Evolutionary conservation across 2,797 vertebrate species (phyloP), one percentile per base, ranked within the genome.

Genomic region (Falco biarmicus): DNA sequence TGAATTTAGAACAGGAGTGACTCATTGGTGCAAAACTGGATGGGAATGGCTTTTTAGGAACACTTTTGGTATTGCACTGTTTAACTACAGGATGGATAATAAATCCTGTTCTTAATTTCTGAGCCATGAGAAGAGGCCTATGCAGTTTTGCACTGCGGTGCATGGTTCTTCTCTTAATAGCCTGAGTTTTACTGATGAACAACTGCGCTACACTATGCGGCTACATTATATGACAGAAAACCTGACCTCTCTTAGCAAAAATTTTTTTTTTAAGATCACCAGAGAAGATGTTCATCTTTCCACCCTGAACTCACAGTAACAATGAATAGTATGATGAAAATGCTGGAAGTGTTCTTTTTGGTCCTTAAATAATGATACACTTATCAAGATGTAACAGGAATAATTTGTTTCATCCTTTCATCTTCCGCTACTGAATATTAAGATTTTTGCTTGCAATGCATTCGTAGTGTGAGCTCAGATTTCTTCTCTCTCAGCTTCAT

Each of bases 401-500:
- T 69, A 1, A 84, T 91, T 93, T 85, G 29, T 90, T 94, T 57
- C 63, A 8, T 84, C 45, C 64, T 89, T 92, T 93, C 74, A 70
- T 92, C 80, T 86, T 96, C 90, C 81, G 86, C 81, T 96, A 94
- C 39, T 37, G 89, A 94, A 95, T 61, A 94, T 53, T 87, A 94
- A 70, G 70, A 86, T 84, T 90, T 96, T 81, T 95, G 78, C 75
- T 90, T 84, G 83, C 37, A 93, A 97, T 84, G 74, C 66, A 90
- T 89, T 91, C 6, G 19, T 45, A 79, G 77, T 84, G 69, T 94
- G 83, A 97, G 51, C 86, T 47, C 92, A 85, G 89, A 80, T 87
- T 93, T 96, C 96, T 97, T 94, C 95, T 96, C 71, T 97, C 87
- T 94, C 89, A 84, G 83, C 96, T 97, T 90, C 89, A 68, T 32